Base-by-base conservation (phyloP, 2,888 invertebrate species). In the Prenolepis imparis region DNA sequence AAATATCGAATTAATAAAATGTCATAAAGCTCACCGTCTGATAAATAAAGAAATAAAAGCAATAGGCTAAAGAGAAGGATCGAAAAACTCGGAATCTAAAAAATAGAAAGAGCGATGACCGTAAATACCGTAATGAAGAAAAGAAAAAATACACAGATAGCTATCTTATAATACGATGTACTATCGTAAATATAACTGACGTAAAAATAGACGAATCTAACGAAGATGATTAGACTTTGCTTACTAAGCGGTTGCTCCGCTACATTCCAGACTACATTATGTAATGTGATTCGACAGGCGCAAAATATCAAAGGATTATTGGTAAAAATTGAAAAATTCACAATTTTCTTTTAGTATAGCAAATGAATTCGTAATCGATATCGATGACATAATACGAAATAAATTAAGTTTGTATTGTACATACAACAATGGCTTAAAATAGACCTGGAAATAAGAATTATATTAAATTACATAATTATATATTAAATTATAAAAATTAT, bases 181-280 rank as follows among this genome's bases (percentile, higher is more conserved):
- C 18, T 48, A 28, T 9, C 39, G 15, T 41, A 18, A 15, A 59
- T 73, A 61, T 61, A 61, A 73, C 4, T 59, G 59, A 59, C 28
- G n/a, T 41, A 73, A 73, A 32, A 73, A 28, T 28, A n/a, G n/a
- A 3, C 44, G 5, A 44, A 44, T 44, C 18, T 61, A 73, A 73
- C 61, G n/a, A 73, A 61, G 28, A 21, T 73, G 28, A 44, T 61
- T 73, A 73, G n/a, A 61, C n/a, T 39, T 41, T n/a, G 15, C 32
- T 73, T 44, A n/a, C 8, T 11, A 59, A 59, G 44, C n/a, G 15
- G 41, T 59, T 59, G n/a, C 41, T 8, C 4, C n/a, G 28, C 28
- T 15, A 21, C 59, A 36, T 44, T 32, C n/a, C 44, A 55, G 15
- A 55, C 18, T 36, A 8, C 24, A 11, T 57, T 72, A 8, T 12